Conservation (phyloP, 2,888 invertebrate species). For the Drosophila fungiperda region DNA sequence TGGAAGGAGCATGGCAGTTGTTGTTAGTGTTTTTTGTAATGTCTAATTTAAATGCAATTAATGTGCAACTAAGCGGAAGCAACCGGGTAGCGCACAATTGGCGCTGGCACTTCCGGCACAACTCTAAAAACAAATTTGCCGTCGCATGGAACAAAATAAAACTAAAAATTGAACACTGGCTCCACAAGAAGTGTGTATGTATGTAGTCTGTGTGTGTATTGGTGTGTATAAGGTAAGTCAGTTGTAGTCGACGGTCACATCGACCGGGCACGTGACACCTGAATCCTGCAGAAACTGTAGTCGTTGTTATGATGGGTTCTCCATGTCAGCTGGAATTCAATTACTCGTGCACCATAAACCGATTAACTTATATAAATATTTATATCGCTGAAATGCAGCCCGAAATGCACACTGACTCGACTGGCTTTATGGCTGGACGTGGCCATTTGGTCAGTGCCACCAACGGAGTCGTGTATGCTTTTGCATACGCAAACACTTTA, state of each 20-base stretch:
- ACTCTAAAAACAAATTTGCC: conserved; percentile 39
- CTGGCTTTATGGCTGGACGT: conserved; percentile 40
- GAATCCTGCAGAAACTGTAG: neutral
- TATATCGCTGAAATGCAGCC: conserved; percentile 72
- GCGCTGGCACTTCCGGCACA: conserved; percentile 62
- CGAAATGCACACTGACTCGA: neutral
- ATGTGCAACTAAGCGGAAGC: conserved; percentile 74
- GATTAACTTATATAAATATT: conserved; percentile 80
- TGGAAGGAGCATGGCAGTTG: neutral
- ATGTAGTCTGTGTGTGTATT: neutral
- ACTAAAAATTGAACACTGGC: neutral
- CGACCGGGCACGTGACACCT: conserved; percentile 21
- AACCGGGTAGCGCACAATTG: conserved; percentile 46
- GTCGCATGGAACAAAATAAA: conserved; percentile 26
- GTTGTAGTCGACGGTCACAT: conserved; percentile 8
- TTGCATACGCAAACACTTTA: conserved; percentile 77
- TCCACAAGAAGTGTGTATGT: neutral
- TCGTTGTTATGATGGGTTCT: conserved; percentile 21
- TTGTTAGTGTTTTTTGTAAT: conserved; percentile 50
- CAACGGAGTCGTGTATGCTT: conserved; percentile 39
- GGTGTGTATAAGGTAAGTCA: neutral
- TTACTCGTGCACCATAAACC: conserved; percentile 79
- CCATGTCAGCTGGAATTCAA: conserved; percentile 64
- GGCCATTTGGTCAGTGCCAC: conserved; percentile 28
- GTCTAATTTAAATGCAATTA: conserved; percentile 78